Evolutionary conservation across 2,888 invertebrate genomes (phyloP), one percentile per base, ranked within the genome.

Genomic region (Aphrophora alni): DNA sequence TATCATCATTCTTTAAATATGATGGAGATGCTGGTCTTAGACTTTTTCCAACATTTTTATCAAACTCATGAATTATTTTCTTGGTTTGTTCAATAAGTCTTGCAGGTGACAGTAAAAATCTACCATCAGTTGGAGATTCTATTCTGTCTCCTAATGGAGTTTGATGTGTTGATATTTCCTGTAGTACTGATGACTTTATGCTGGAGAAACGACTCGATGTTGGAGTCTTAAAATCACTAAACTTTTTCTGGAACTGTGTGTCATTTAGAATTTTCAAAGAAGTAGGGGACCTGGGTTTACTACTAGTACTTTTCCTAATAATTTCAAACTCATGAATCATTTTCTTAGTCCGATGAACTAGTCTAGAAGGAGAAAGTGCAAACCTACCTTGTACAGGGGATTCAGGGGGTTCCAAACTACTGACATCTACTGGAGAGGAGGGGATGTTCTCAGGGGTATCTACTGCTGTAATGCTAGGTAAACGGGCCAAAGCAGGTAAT

Each of bases 341-440:
- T 74, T 59, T 79, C 33, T 74, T 79, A 14, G 78, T 74, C 25
- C 74, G 74, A 17, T 72, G 68, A n/a, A 79, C 68, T n/a, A 79
- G 68, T 38, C 68, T 68, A 74, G 28, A 74, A 8, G 78, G 74
- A 28, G 78, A 79, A 17, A 33, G 59, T n/a, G 68, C 74, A 73
- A 79, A 79, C 78, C 78, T 79, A 79, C 78, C 78, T 79, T 73
- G 73, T 2, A 21, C 59, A 25, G 74, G 78, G 51, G 38, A 59
- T 28, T 26, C 28, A 33, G 78, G 51, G 68, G 78, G 74, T 51
- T 74, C 74, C n/a, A 26, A 24, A 21, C 24, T 51, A 21, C 24
- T 51, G 25, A n/a, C 72, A 25, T 59, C 74, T 68, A 73, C 73
- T 25, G 33, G 26, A 59, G 78, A 33, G 38, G 28, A 24, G 21